Conservation (phyloP, 2,113 vertebrate genomes). For the Actinemys pallida region DNA sequence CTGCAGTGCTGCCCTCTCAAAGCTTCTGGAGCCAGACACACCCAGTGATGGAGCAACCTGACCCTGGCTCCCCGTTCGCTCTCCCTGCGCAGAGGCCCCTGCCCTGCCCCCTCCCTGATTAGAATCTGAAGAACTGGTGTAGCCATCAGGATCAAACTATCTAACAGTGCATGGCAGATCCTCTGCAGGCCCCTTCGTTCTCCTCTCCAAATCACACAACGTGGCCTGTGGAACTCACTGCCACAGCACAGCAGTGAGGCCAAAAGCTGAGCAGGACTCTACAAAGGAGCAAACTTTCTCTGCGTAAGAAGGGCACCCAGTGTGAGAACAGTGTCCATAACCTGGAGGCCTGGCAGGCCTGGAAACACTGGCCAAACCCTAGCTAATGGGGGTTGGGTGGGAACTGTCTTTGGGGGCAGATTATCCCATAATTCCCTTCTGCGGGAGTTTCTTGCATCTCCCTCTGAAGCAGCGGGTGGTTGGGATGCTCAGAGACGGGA, state of each 20-base stretch:
- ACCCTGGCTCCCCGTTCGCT: background rate
- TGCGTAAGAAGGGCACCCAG: no score
- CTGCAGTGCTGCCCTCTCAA: background rate
- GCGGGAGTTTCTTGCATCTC: background rate
- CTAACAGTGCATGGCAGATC: no score
- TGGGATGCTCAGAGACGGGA: background rate
- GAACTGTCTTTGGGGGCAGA: background rate
- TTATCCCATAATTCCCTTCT: background rate
- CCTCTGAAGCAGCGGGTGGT: background rate
- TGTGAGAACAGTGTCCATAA: background rate
- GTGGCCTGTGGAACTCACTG: background rate
- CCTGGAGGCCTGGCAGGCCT: background rate
- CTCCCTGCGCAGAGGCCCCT: no score
- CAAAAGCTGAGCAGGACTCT: background rate
- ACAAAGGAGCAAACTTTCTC: background rate
- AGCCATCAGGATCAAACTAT: no score
- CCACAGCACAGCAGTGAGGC: no score
- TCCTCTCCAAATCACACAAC: background rate
- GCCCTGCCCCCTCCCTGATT: background rate
- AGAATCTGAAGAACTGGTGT: background rate
- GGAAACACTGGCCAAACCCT: background rate
- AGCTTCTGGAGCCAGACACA: no score
- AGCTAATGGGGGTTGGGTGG: no score
- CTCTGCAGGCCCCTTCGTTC: no score
- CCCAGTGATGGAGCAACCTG: background rate